Evolutionary conservation across 2,888 invertebrate species (phyloP).

Genomic region (Euproctis similis): DNA sequence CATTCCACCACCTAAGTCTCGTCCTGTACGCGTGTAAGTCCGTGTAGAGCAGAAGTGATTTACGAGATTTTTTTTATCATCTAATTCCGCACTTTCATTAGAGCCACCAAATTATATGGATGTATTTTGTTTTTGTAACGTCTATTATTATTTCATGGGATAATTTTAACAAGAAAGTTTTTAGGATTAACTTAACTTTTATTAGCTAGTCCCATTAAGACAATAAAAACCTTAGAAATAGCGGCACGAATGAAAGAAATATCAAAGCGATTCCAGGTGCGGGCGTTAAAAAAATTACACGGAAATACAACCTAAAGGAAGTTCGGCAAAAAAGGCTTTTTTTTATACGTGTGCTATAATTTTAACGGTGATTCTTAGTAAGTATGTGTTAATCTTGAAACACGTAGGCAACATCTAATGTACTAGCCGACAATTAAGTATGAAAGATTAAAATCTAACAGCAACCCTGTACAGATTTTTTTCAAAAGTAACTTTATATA

Average conservation of each 20-base stretch:
- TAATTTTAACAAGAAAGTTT: too few species aligned
- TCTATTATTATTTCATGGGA: too few species aligned
- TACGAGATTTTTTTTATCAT: conserved; percentile 18
- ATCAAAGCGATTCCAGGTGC: conserved; percentile 2
- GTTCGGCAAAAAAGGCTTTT: conserved; percentile 11
- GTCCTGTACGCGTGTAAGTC: conserved; percentile 26
- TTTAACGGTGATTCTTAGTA: conserved; percentile 32
- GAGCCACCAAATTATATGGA: too few species aligned
- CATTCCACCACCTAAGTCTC: conserved; percentile 53
- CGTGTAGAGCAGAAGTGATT: conserved; percentile 23
- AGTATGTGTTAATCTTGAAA: conserved; percentile 27
- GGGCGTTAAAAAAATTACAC: conserved; percentile 9
- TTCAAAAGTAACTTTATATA: conserved; percentile 66
- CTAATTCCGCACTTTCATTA: too few species aligned
- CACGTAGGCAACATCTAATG: conserved; percentile 45
- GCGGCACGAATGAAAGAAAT: background rate
- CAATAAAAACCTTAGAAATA: too few species aligned
- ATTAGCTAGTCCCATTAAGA: too few species aligned
- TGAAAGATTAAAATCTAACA: conserved; percentile 55
- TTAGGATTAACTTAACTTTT: too few species aligned
- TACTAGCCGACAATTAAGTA: conserved; percentile 68
- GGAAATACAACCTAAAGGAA: conserved; percentile 5
- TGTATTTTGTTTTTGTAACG: too few species aligned
- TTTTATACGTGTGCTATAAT: conserved; percentile 22
- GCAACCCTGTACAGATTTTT: conserved; percentile 42